phyloP scores from a whole-genome alignment of 2,797 vertebrate species.

The Phalloptychus januarius region DNA sequence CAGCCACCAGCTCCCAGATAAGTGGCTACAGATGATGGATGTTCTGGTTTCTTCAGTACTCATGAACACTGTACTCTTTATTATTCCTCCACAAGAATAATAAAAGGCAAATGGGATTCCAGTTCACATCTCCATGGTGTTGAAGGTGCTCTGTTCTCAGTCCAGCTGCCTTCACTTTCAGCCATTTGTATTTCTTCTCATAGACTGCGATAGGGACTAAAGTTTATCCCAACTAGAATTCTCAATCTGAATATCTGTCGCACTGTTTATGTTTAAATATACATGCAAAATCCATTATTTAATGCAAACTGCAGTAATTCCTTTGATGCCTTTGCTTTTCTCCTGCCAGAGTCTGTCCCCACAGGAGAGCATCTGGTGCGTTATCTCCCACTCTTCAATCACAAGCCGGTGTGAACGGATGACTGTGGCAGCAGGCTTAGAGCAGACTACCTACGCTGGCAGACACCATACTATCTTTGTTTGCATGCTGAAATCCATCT shows the following conservation, averaged over 20 bases:
- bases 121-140: not conserved
- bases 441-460: slow-evolving; percentile 31
- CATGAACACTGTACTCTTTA: no score
- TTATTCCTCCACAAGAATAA: not conserved
- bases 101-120: not conserved
- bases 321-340: slow-evolving; percentile 65
- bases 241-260: slow-evolving; percentile 17
- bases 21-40: not conserved
- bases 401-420: slow-evolving; percentile 56
- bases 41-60: no score
- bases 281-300: slow-evolving; percentile 64
- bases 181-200: not conserved
- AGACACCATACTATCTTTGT: slow-evolving; percentile 45
- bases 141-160: not conserved
- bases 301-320: slow-evolving; percentile 49
- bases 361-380: slow-evolving; percentile 67
- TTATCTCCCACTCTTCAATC: slow-evolving; percentile 57
- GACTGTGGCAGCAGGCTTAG: slow-evolving; percentile 46
- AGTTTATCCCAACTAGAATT: slow-evolving; percentile 25
- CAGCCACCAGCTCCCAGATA: not conserved
- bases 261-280: slow-evolving; percentile 55
- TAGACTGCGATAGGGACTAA: slow-evolving; percentile 14
- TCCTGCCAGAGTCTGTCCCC: slow-evolving; percentile 45
- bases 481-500: slow-evolving; percentile 38
- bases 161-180: not conserved